phyloP scores from a whole-genome alignment of 2,797 vertebrate species.

The Chloroceryle amazona region DNA sequence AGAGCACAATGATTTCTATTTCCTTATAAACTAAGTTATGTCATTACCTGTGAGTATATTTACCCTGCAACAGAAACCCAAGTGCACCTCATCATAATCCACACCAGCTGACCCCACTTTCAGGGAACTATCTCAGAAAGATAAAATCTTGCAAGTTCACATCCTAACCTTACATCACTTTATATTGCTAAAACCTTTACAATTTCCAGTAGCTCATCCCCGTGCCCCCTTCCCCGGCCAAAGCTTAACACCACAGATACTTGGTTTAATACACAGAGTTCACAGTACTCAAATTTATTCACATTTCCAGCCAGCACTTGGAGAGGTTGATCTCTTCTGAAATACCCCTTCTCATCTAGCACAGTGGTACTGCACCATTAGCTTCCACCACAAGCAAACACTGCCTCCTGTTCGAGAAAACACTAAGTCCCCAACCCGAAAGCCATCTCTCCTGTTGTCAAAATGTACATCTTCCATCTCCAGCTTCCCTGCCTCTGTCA shows the following conservation, averaged over 20 bases:
- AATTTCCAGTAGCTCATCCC: background rate
- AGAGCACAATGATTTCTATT: no score
- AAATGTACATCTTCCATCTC: background rate
- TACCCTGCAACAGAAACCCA: background rate
- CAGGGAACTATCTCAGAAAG: background rate
- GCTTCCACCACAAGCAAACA: background rate
- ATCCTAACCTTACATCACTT: background rate
- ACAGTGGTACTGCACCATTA: background rate
- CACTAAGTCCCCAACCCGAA: background rate
- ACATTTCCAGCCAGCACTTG: background rate
- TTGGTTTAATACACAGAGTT: rapidly evolving
- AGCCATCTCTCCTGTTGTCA: background rate
- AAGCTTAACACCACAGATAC: background rate
- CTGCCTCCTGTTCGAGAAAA: background rate
- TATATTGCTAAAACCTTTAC: background rate
- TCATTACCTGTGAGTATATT: no score
- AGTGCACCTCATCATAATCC: rapidly evolving
- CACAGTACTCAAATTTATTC: rapidly evolving
- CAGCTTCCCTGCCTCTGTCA: background rate
- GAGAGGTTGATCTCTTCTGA: background rate
- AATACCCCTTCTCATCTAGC: background rate
- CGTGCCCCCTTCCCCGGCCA: background rate
- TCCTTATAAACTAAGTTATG: no score
- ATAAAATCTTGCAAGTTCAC: rapidly evolving
- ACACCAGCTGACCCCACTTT: rapidly evolving